A percentile compares a stretch with the other conserved stretches of the same genome.
Conservation (phyloP, 2,888 invertebrate genomes). For the Sylvicola cinctus region DNA sequence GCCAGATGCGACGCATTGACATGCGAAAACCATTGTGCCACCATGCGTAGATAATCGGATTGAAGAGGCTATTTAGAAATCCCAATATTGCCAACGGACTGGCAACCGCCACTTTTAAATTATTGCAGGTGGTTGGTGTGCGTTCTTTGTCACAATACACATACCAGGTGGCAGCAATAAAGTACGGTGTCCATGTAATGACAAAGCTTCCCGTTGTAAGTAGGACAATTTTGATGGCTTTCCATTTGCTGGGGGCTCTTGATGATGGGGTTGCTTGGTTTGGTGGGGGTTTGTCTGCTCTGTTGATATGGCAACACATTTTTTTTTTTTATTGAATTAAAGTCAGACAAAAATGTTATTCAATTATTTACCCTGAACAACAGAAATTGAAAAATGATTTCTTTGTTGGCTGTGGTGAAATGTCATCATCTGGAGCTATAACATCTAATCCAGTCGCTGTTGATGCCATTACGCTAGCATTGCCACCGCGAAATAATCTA, state of each 20-base stretch:
- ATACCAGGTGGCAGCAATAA: constrained; percentile 32
- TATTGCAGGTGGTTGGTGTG: constrained; percentile 27
- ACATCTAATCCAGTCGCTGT: constrained; percentile 1
- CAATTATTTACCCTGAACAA: too few relatives aligned
- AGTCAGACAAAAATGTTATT: too few relatives aligned
- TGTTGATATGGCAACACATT: too few relatives aligned
- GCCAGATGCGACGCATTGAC: constrained; percentile 10
- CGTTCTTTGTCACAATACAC: constrained; percentile 30
- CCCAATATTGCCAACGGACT: constrained; percentile 38
- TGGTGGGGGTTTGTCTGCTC: too few relatives aligned
- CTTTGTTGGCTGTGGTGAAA: too few relatives aligned
- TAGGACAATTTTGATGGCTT: constrained; percentile 38
- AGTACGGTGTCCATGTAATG: constrained; percentile 40
- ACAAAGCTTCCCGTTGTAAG: constrained; percentile 38
- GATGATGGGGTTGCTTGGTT: too few relatives aligned
- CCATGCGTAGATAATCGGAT: constrained; percentile 47
- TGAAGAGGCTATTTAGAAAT: constrained; percentile 36
- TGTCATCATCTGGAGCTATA: background rate
- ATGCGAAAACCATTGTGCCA: constrained; percentile 45
- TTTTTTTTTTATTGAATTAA: too few relatives aligned
- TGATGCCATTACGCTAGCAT: constrained; percentile 4
- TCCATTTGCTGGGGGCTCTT: constrained; percentile 31
- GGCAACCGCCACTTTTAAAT: constrained; percentile 29
- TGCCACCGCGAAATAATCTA: constrained; percentile 14
- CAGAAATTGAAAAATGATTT: background rate